Evolutionary conservation across 2,113 vertebrate species (phyloP).

Genomic region (Origma solitaria): DNA sequence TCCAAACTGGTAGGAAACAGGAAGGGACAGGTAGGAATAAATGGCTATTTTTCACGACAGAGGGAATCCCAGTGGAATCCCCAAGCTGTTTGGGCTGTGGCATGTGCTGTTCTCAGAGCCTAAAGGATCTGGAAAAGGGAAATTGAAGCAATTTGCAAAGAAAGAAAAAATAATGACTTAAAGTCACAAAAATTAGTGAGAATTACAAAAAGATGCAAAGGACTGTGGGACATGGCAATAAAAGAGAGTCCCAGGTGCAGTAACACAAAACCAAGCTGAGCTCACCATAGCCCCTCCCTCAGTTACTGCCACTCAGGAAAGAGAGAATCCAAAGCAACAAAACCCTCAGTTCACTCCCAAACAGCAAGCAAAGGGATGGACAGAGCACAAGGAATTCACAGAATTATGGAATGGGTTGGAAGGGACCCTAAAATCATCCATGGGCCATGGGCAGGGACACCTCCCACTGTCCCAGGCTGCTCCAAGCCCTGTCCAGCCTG

Average conservation of each 20-base stretch:
- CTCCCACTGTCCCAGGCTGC: rapidly evolving
- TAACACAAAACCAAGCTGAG: background rate
- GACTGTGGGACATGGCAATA: background rate
- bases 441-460: rapidly evolving
- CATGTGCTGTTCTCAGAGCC: background rate
- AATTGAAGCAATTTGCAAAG: background rate
- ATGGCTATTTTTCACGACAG: background rate
- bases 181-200: background rate
- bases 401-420: background rate
- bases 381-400: background rate
- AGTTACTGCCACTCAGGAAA: background rate
- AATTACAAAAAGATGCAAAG: background rate
- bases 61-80: background rate
- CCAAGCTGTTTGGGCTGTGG: background rate
- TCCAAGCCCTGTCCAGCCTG: background rate
- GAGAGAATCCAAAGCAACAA: background rate
- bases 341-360: background rate
- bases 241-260: background rate
- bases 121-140: background rate
- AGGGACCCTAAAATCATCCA: background rate
- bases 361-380: background rate
- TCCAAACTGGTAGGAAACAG: background rate
- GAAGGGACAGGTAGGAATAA: background rate
- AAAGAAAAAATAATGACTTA: background rate
- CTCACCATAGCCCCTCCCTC: background rate